These are phyloP conservation scores for Pyxicephalus adspersus DNA, from an alignment of 2,113 vertebrate genomes.

Conservation along the genomic window DNA sequence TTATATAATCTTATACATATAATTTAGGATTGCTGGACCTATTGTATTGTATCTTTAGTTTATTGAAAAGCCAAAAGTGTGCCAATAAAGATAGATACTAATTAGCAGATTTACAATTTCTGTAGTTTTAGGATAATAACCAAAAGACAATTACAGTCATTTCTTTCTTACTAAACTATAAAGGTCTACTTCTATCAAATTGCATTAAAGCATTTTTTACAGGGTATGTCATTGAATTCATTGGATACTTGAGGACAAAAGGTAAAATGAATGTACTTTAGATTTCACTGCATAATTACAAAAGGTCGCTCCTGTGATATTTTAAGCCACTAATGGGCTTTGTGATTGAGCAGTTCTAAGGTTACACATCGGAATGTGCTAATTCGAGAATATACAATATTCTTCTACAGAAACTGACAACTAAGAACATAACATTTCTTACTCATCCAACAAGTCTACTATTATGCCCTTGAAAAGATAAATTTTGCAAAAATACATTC, in stretches of 20 bases:
- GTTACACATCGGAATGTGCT: constrained; percentile 34
- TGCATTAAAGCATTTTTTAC: not conserved
- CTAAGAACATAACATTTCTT: constrained; percentile 38
- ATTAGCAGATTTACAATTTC: too few relatives aligned
- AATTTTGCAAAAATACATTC: not conserved
- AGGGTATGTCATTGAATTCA: constrained; percentile 1
- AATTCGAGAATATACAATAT: constrained; percentile 16
- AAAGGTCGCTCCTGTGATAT: constrained; percentile 40
- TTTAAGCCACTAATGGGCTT: constrained; percentile 37
- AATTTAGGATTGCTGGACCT: too few relatives aligned
- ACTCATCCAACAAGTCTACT: constrained; percentile 21
- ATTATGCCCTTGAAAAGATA: not conserved
- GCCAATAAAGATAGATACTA: too few relatives aligned
- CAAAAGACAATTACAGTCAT: too few relatives aligned
- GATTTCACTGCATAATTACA: constrained; percentile 18
- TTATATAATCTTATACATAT: too few relatives aligned
- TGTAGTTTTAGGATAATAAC: too few relatives aligned
- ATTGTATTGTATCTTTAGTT: too few relatives aligned
- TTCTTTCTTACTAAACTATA: too few relatives aligned
- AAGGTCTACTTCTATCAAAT: not conserved
- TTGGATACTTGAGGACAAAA: constrained; percentile 8
- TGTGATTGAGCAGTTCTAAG: constrained; percentile 34
- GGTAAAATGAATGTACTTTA: constrained; percentile 6
- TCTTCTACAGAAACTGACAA: constrained; percentile 20
- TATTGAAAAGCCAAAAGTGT: too few relatives aligned